These are phyloP conservation scores for Tragelaphus buxtoni DNA, from an alignment of 2,113 vertebrate species.

Conservation along the genomic window DNA sequence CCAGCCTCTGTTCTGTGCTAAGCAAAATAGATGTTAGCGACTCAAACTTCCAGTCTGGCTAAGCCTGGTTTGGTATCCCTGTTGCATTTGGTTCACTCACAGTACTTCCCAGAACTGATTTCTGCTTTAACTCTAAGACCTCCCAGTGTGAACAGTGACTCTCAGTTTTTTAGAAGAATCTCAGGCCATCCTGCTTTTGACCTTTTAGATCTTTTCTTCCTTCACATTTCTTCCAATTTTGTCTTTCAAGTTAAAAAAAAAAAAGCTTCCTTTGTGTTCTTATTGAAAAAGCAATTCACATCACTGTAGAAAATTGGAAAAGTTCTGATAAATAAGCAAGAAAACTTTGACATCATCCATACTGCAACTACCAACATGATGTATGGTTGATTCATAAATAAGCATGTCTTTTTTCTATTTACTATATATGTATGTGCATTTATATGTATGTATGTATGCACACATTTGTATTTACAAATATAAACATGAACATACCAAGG, in stretches of 20 bases:
- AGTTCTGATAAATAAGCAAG: not conserved
- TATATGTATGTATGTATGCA: not conserved
- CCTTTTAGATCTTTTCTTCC: not conserved
- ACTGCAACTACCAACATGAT: not conserved
- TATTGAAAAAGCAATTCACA: not conserved
- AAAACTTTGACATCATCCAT: not conserved
- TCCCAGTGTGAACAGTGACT: not conserved
- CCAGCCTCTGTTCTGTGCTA: not conserved
- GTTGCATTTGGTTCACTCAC: not conserved
- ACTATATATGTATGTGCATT: not conserved
- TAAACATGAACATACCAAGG: not conserved
- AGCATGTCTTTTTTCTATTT: not conserved
- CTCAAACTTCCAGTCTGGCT: not conserved
- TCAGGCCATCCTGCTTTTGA: not conserved
- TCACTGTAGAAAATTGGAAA: not conserved
- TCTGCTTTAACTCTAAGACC: not conserved
- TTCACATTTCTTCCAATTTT: not conserved
- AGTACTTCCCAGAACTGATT: not conserved
- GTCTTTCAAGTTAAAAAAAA: not conserved
- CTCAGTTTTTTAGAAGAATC: not conserved
- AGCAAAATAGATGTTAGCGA: not conserved
- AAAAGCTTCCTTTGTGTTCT: not conserved
- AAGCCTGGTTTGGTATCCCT: not conserved
- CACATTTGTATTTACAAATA: not conserved
- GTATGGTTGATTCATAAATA: not conserved